Conservation (phyloP, 2,113 vertebrate species). For the Istiophorus platypterus region DNA sequence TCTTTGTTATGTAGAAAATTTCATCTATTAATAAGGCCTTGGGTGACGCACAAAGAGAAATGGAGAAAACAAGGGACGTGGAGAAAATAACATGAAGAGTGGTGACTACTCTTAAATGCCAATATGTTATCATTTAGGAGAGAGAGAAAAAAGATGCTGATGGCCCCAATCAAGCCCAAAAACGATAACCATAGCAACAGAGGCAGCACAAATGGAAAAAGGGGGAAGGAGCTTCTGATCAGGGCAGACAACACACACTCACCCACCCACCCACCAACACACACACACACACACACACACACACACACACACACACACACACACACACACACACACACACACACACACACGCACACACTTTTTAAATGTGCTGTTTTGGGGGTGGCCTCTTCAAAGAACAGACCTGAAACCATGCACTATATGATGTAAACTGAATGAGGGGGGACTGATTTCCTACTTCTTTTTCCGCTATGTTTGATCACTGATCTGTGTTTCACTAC, state of each 20-base stretch:
- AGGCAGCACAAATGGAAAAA: conserved; percentile 36
- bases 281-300: not conserved
- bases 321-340: not conserved
- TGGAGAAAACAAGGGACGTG: not conserved
- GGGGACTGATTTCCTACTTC: conserved; percentile 5
- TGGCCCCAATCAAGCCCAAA: conserved; percentile 29
- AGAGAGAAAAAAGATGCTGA: conserved; percentile 9
- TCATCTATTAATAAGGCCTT: conserved; percentile 35
- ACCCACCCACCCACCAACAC: too few species aligned
- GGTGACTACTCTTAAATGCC: conserved; percentile 5
- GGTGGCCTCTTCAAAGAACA: conserved; percentile 61
- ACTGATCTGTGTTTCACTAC: conserved; percentile 47
- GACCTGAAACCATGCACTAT: conserved; percentile 48
- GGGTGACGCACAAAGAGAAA: conserved; percentile 30
- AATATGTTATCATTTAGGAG: not conserved
- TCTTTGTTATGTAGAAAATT: conserved; percentile 44
- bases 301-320: too few species aligned
- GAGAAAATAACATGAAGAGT: not conserved
- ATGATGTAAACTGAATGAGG: conserved; percentile 61
- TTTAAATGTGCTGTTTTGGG: conserved; percentile 21
- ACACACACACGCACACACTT: not conserved
- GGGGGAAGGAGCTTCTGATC: conserved; percentile 14
- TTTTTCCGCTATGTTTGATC: conserved; percentile 54
- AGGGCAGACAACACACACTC: not conserved
- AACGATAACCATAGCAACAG: conserved; percentile 80